Evolutionary conservation across 2,888 invertebrate genomes (phyloP).

Genomic region (Mesorhabditis belari): DNA sequence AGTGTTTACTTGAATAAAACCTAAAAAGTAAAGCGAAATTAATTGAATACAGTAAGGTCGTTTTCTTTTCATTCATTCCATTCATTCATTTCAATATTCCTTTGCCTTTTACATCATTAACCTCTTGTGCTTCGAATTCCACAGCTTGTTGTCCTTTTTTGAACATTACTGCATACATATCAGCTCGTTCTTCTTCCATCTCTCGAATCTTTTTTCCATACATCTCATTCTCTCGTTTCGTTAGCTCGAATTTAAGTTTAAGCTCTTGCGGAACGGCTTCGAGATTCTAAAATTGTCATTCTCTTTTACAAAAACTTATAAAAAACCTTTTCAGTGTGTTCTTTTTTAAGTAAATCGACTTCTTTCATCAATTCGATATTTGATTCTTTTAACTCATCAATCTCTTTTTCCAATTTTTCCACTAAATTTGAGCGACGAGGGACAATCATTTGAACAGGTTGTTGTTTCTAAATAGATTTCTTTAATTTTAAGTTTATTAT

Average conservation of each 20-base stretch:
- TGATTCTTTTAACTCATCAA: conserved; percentile 4
- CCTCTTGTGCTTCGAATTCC: conserved; percentile 32
- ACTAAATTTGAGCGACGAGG: neutral
- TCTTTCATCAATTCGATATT: neutral
- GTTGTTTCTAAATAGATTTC: neutral
- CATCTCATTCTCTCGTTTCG: conserved; percentile 40
- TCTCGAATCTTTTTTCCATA: conserved; percentile 48
- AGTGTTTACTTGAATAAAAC: too few species aligned
- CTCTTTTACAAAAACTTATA: too few species aligned
- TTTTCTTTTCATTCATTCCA: too few species aligned
- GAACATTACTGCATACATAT: conserved; percentile 53
- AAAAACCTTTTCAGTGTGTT: neutral
- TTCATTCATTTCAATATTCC: too few species aligned
- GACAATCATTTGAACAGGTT: neutral
- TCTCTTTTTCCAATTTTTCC: conserved; percentile 8
- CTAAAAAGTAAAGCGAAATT: too few species aligned
- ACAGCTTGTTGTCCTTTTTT: conserved; percentile 53
- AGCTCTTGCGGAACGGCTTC: conserved; percentile 11
- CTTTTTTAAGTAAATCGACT: neutral
- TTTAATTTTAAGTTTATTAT: too few species aligned
- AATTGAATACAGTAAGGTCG: too few species aligned
- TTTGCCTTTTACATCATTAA: neutral
- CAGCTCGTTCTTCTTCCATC: conserved; percentile 45
- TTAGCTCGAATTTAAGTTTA: conserved; percentile 30
- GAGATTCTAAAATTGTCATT: neutral